Evolutionary conservation across 2,888 invertebrate genomes (phyloP), one percentile per base, ranked within the genome.

Genomic region (Polydrusus tereticollis): DNA sequence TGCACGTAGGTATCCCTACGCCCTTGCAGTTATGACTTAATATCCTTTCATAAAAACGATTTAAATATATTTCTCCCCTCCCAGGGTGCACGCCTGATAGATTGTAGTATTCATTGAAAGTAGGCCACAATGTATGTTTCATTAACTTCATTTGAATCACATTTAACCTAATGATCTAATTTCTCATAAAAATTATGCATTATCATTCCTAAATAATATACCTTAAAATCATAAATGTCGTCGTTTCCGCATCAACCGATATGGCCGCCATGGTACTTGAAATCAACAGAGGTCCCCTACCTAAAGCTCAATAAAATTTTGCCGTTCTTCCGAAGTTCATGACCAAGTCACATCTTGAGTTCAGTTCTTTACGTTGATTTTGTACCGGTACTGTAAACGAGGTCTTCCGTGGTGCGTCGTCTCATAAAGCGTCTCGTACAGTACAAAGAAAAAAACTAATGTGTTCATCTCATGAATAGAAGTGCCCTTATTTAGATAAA

Each of bases 291-390:
- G 52, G 52, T 55, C 68, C 59, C 68, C 68, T 59, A 68, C 68
- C 68, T 68, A 38, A 58, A 59, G 36, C 66, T 57, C 21, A 33
- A 60, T 47, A 55, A 16, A 21, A 50, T 52, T 69, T 69, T 60
- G 68, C 68, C 47, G 59, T 68, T 59, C 68, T 68, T 60, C 43
- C 43, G 52, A 69, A 62, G 69, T 69, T 62, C 69, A 69, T 59
- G 69, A 69, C 59, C 69, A 69, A 62, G 52, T 52, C 45, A 64
- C 33, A 33, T 62, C 62, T 62, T 18, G 29, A 45, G 21, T 47
- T 62, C 45, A 62, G 62, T 62, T 47, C 62, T 62, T 45, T 47
- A 47, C 62, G 62, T 16, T 33, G 41, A 45, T 62, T 29, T 62
- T 62, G n/a, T 62, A 62, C 62, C 59, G 38, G 41, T 47, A 33